Evolutionary conservation across 2,797 vertebrate genomes (phyloP), one percentile per base, ranked within the genome.

Genomic region (Notolabrus celidotus): DNA sequence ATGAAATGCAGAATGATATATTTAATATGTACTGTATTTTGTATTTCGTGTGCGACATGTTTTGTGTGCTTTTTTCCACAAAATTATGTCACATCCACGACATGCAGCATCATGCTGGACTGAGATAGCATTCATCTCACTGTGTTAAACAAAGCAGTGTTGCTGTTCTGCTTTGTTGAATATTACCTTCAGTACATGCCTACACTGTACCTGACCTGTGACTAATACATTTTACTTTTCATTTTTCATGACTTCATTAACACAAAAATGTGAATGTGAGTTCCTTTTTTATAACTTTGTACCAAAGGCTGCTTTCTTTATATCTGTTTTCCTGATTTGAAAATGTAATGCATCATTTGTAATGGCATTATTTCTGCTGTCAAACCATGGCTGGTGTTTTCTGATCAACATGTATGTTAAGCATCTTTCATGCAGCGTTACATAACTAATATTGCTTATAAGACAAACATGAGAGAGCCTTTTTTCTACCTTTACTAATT

Each of bases 241-340:
- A 19, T 74, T 61, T 69, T 76, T 62, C 59, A 72, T 74, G 2
- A 65, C 19, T 47, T 57, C 54, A 67, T 39, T 57, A 23, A 57
- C 2, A 4, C 29, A 49, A 23, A 47, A 67, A 67, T 63, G 57
- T 72, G 57, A 78, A 71, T 71, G 19, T 56, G 45, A 80, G 23
- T 51, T 43, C 49, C 10, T 59, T 77, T 75, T 72, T 69, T 84
- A 80, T 77, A 82, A 80, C 52, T 84, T 85, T 88, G 83, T 91
- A 86, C 80, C 94, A 95, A 96, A 95, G 78, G 92, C 89, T 94
- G 92, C 54, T 87, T 90, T 89, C 58, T 86, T 87, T 79, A 52
- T 46, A 58, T 76, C 33, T 39, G 67, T 82, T 87, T 69, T 64
- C 14, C 34, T 79, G 23, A 71, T 84, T 82, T 81, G 14, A 67